phyloP scores from a whole-genome alignment of 35 echinoderm and acorn worm species.

The Ophiothrix spiculata region DNA sequence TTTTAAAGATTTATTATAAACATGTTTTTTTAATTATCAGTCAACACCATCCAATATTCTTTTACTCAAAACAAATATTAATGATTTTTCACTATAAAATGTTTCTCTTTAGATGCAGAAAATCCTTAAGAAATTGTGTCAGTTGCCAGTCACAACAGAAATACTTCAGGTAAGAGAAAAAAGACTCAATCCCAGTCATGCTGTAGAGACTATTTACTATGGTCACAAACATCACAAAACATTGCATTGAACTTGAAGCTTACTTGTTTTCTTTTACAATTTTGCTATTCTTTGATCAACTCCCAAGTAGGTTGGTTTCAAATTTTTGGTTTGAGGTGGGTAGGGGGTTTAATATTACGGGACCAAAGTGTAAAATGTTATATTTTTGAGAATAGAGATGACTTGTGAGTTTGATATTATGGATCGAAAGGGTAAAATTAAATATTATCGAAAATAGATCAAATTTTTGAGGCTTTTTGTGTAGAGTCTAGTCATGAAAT shows the following conservation, averaged over 20 bases:
- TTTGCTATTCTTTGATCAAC: no score
- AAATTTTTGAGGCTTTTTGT: neutral
- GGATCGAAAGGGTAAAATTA: neutral
- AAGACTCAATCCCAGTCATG: no score
- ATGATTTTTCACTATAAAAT: neutral
- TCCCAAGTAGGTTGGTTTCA: no score
- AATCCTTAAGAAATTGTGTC: conserved; percentile 25
- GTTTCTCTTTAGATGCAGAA: conserved; percentile 20
- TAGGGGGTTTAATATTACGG: no score
- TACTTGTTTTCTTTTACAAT: no score
- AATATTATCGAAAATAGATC: neutral
- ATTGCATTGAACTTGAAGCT: no score
- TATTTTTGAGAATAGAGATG: neutral
- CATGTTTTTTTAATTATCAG: no score
- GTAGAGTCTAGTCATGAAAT: neutral
- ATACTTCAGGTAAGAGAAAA: conserved; percentile 33
- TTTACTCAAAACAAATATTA: neutral
- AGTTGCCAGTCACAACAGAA: conserved; percentile 33
- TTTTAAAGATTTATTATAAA: no score
- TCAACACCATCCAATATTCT: no score
- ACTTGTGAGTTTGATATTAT: neutral
- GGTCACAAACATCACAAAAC: no score
- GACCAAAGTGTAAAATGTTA: neutral
- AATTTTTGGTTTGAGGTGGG: no score
- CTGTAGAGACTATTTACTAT: no score